Percentiles rank a stretch among this genome's conserved stretches.
Conservation (phyloP, 2,888 invertebrate genomes). For the Epirrhoe alternata region DNA sequence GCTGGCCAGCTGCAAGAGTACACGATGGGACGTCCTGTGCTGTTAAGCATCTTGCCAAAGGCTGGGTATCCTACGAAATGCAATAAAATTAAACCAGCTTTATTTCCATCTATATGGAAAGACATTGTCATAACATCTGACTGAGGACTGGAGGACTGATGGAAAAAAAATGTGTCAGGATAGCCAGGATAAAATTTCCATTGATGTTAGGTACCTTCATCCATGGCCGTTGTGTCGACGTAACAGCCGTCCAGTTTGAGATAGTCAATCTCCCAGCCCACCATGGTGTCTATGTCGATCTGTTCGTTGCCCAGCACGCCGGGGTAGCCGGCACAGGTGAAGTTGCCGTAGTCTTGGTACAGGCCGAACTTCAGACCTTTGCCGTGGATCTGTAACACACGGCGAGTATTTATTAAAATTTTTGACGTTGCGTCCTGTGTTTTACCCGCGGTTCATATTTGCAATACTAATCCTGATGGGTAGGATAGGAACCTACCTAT, state of each 20-base stretch:
- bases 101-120: no score
- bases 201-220: no score
- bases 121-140: no score
- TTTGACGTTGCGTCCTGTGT: neutral
- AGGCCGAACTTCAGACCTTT: slow-evolving; percentile 92
- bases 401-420: no score
- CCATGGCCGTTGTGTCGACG: slow-evolving; percentile 84
- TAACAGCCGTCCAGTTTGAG: slow-evolving; percentile 94
- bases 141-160: no score
- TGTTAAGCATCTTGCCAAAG: slow-evolving; percentile 89
- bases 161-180: no score
- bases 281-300: slow-evolving; percentile 90
- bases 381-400: slow-evolving; percentile 86
- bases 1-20: slow-evolving; percentile 95
- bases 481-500: no score
- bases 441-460: no score
- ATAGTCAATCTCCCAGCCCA: slow-evolving; percentile 92
- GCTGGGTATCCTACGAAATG: slow-evolving; percentile 88
- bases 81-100: no score
- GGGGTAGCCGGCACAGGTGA: slow-evolving; percentile 92
- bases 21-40: slow-evolving; percentile 90
- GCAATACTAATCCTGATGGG: no score
- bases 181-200: no score
- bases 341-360: slow-evolving; percentile 92
- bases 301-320: slow-evolving; percentile 88